Base-by-base conservation (phyloP, 2,797 vertebrate genomes). In the Onychomys leucogaster region DNA sequence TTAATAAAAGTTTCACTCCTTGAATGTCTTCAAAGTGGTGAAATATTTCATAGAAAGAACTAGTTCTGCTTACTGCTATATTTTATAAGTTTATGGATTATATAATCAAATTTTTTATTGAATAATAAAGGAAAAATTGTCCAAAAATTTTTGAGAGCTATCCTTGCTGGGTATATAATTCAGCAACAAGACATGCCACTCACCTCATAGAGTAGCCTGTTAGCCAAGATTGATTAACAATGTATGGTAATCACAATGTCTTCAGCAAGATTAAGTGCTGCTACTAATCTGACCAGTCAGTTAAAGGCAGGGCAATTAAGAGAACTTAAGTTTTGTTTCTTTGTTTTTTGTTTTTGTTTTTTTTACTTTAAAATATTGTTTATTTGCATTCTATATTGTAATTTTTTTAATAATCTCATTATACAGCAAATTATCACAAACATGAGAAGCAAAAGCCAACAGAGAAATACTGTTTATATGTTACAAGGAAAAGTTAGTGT, bases 11-110 rank as follows among this genome's bases (percentile, higher is more conserved):
- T 29, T 9, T 84, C 25, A n/a, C 57, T 87, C 59, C 61, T 16
- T 63, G 55, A 93, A 61, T 94, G 5, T 73, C 84, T 93, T 5
- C 41, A 63, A 85, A 90, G n/a, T 49, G 37, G 27, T 32, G 57
- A 97, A 71, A 10, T 16, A 49, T 89, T 89, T 95, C 57, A 67
- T 34, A 93, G 11, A 90, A 89, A 86, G 5, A 81, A 19, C 10
- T 67, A 23, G 61, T 73, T 81, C 2, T 76, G 71, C 13, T n/a
- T 29, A 23, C 2, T 81, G 6, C 23, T 5, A 3, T 41, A 85
- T 78, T 94, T 94, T 3, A 43, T 61, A 55, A 32, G 1, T 43
- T 84, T 76, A 78, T 61, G 2, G 19, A 88, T 73, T 67, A 59
- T 41, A 82, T 81, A 59, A 73, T 89, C 16, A 8, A 65, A 37